phyloP scores from a whole-genome alignment of 2,797 vertebrate species.

The Peromyscus attwateri region DNA sequence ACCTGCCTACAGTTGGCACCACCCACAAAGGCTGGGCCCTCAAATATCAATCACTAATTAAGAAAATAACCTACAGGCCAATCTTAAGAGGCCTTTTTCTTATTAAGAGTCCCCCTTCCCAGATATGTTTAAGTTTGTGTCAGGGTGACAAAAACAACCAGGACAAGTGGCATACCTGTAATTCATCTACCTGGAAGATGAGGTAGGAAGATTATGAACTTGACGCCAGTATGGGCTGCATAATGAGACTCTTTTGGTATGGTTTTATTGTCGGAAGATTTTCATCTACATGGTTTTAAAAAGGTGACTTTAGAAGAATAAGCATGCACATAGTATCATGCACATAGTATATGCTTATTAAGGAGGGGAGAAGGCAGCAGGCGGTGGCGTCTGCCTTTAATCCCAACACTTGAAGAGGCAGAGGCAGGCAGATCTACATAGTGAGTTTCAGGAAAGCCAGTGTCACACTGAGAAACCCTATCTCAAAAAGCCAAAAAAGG shows the following conservation, averaged over 20 bases:
- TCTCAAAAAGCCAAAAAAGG: background rate
- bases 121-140: background rate
- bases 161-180: background rate
- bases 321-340: background rate
- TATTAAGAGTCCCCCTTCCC: too few relatives aligned
- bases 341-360: background rate
- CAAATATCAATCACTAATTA: background rate
- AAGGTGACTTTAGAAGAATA: slow-evolving; percentile 42
- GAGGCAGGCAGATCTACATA: background rate
- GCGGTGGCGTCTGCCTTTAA: background rate
- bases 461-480: background rate
- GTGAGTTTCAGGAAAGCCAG: background rate
- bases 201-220: background rate
- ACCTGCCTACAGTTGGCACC: background rate
- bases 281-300: background rate
- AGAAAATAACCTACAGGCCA: background rate
- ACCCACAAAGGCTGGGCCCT: background rate
- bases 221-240: background rate
- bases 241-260: background rate
- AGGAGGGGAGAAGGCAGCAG: background rate
- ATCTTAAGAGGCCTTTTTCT: background rate
- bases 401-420: background rate
- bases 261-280: background rate
- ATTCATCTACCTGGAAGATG: background rate
- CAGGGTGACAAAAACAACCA: background rate